Percentiles rank a stretch among this genome's conserved stretches.
These are phyloP conservation scores for Bothrops jararaca DNA, from an alignment of 2,113 vertebrate species.

Conservation along the genomic window DNA sequence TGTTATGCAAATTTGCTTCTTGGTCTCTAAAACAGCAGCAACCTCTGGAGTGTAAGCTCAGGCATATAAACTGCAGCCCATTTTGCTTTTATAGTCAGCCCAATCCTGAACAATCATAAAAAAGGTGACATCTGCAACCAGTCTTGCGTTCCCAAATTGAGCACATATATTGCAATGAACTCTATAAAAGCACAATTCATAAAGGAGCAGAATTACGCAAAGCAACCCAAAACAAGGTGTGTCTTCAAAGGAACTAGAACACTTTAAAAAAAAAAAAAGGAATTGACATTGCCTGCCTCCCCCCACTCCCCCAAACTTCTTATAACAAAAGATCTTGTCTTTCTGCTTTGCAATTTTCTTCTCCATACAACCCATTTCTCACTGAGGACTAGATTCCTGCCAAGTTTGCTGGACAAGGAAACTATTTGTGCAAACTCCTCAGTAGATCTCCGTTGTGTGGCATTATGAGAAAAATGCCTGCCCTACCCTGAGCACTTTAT, in stretches of 20 bases:
- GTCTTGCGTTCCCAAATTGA: background rate
- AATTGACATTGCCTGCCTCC: background rate
- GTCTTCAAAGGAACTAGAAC: background rate
- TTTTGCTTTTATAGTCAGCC: background rate
- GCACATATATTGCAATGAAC: background rate
- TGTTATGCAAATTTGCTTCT: background rate
- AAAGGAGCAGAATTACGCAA: background rate
- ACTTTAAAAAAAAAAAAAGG: background rate
- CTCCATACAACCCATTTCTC: background rate
- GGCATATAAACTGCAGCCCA: background rate
- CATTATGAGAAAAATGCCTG: background rate
- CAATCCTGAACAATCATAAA: background rate
- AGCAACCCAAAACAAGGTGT: background rate
- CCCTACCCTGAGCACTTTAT: background rate
- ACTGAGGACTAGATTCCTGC: conserved; percentile 12
- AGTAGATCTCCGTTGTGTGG: background rate
- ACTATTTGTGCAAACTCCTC: background rate
- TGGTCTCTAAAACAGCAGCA: background rate
- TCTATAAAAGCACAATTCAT: background rate
- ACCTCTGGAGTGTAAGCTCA: background rate
- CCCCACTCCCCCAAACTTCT: background rate
- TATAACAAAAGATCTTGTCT: background rate
- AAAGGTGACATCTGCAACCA: background rate
- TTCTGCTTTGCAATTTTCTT: background rate
- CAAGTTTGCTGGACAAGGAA: conserved; percentile 8